These are phyloP conservation scores for Oxyteleia sp. DNA, from an alignment of 2,888 invertebrate genomes.

Conservation along the genomic window DNA sequence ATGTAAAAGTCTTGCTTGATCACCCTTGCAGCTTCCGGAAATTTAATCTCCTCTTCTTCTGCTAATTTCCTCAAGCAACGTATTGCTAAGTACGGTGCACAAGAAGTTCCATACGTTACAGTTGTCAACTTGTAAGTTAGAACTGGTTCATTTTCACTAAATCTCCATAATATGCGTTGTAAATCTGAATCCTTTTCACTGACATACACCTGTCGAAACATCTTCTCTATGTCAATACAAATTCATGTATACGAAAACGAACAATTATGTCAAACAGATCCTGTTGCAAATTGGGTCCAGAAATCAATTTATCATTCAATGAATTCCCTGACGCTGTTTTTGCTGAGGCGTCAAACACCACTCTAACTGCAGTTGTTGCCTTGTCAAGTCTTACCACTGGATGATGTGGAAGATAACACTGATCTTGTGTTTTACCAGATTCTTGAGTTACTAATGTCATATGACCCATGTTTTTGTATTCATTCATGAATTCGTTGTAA, in stretches of 20 bases:
- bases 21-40: background rate
- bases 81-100: background rate
- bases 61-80: background rate
- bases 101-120: background rate
- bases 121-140: background rate
- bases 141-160: background rate
- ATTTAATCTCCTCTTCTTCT: background rate
- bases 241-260: background rate
- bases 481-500: background rate
- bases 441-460: background rate
- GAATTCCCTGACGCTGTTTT: background rate
- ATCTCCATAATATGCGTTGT: background rate
- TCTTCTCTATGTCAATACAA: background rate
- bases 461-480: background rate
- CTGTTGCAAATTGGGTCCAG: background rate
- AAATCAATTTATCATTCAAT: background rate
- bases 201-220: background rate
- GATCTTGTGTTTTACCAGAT: background rate
- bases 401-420: background rate
- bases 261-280: background rate
- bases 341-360: constrained; percentile 3
- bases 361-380: background rate
- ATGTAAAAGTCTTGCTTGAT: constrained; percentile 74
- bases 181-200: background rate
- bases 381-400: background rate